Evolutionary conservation across 2,797 vertebrate species (phyloP).

Genomic region (Melanotaenia boesemani): DNA sequence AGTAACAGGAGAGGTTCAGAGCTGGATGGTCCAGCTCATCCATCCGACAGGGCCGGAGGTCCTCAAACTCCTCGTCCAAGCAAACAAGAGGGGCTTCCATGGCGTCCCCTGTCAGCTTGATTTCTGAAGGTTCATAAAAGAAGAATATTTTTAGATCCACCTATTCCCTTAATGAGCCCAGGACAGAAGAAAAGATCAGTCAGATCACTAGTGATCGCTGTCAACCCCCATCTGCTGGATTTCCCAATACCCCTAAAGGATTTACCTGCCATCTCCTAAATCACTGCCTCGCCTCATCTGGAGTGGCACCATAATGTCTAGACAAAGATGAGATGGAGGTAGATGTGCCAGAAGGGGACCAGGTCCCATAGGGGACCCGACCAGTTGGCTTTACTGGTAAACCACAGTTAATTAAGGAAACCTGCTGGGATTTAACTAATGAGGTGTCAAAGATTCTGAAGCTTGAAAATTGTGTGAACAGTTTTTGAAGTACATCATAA

Average conservation of each 20-base stretch:
- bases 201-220: conserved; percentile 7
- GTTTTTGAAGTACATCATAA: conserved; percentile 10
- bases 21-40: conserved; percentile 81
- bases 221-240: conserved; percentile 55
- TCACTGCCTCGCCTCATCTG: conserved; percentile 49
- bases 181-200: conserved; percentile 3
- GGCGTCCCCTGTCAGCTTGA: conserved; percentile 56
- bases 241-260: conserved; percentile 31
- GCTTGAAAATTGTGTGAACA: conserved; percentile 11
- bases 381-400: conserved; percentile 66
- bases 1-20: conserved; percentile 55
- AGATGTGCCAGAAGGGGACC: conserved; percentile 74
- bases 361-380: conserved; percentile 60
- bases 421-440: conserved; percentile 55
- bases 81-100: conserved; percentile 96
- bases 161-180: neutral
- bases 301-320: conserved; percentile 60
- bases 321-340: conserved; percentile 64
- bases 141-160: neutral
- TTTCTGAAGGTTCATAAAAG: conserved; percentile 7
- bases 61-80: conserved; percentile 94
- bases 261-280: conserved; percentile 43
- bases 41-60: conserved; percentile 87
- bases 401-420: conserved; percentile 65
- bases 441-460: conserved; percentile 32